Evolutionary conservation across 2,888 invertebrate species (phyloP), one percentile per base, ranked within the genome.

Genomic region (Idaea dimidiata): DNA sequence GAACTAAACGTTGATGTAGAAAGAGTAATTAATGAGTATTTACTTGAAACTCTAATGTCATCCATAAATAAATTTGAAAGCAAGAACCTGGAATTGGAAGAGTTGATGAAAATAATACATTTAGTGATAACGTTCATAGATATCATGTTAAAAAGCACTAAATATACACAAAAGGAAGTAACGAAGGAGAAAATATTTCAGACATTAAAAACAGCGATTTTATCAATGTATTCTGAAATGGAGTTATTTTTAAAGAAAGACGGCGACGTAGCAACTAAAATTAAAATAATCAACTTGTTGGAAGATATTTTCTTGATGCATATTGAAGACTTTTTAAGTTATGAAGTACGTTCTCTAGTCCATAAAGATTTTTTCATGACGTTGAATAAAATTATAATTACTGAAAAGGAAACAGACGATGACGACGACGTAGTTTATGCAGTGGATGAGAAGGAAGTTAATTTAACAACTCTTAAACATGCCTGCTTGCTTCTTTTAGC

Each of bases 401-500:
- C 67, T 17, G 83, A 87, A 64, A 67, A 72, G 32, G 66, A 71
- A 63, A 64, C 71, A 10, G 79, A 83, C 16, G 86, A 86, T 31
- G 81, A 77, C 1, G 81, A 77, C 1, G 85, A 86, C 8, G 61
- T 77, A 1, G 73, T 74, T 8, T 80, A 77, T 33, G 83, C 80
- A 65, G 82, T 77, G n/a, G 86, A 86, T 56, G 88, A 89, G 33
- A 74, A 78, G 3, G 86, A 89, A 65, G 76, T 82, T 62, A 82
- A 79, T 62, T 68, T 74, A 17, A 74, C 78, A 14, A 77, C 80
- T 54, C 71, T 90, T 32, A 91, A 86, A 72, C 82, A 84, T 60
- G 79, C 83, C 59, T 84, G 87, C 64, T 76, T 89, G 6, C 77
- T 79, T 60, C 69, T 87, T 8, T 73, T 93, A 14, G 86, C 89